Conservation (phyloP, 2,888 invertebrate genomes). For the Pristionchus japonicus region DNA sequence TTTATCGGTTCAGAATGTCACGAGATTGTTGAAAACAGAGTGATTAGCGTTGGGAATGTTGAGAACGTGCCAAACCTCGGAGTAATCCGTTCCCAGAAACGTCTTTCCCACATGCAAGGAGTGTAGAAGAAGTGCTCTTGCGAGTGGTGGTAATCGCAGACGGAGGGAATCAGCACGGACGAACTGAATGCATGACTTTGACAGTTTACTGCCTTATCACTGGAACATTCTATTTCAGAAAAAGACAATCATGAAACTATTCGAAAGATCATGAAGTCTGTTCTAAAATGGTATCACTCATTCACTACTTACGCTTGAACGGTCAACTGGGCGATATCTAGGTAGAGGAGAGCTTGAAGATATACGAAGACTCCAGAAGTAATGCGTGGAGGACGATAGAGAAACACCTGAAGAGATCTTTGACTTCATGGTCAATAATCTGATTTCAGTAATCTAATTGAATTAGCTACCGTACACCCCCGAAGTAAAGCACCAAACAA, state of each 20-base stretch:
- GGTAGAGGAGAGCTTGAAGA: conserved; percentile 70
- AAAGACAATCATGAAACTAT: too few relatives aligned
- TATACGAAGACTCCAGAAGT: conserved; percentile 74
- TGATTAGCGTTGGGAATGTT: too few relatives aligned
- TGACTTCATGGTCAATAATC: neutral
- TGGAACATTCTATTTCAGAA: too few relatives aligned
- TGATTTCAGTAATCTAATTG: neutral
- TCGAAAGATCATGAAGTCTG: too few relatives aligned
- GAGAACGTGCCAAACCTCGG: conserved; percentile 56
- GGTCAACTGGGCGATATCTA: conserved; percentile 70
- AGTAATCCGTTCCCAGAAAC: conserved; percentile 68
- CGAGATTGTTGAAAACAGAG: neutral
- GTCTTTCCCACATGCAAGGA: conserved; percentile 71
- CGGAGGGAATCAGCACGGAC: conserved; percentile 56
- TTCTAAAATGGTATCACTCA: too few relatives aligned
- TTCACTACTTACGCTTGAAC: conserved; percentile 57
- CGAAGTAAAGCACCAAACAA: neutral
- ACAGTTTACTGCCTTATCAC: conserved; percentile 41
- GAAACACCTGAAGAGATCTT: conserved; percentile 64
- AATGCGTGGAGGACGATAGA: conserved; percentile 74
- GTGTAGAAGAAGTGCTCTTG: conserved; percentile 56
- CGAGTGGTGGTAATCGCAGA: conserved; percentile 60
- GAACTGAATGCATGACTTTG: conserved; percentile 27
- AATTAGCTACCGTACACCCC: neutral
- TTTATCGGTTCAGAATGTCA: too few relatives aligned